Conservation (phyloP, 2,113 vertebrate genomes). For the Plestiodon gilberti region DNA sequence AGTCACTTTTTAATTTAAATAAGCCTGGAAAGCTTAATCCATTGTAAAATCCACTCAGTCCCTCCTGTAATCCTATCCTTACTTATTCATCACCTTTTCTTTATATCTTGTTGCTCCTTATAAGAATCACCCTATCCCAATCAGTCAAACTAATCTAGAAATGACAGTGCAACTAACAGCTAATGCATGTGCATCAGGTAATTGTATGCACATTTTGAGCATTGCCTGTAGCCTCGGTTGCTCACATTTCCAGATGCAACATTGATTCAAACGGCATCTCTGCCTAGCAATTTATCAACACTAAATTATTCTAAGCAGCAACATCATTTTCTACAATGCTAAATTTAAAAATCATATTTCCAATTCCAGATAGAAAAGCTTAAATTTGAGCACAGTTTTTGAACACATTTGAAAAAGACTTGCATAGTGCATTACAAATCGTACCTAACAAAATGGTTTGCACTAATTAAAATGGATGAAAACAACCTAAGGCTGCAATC, state of each 20-base stretch:
- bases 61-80: conserved; percentile 4
- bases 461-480: not conserved
- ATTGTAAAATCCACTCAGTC: not conserved
- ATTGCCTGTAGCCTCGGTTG: not conserved
- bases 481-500: not conserved
- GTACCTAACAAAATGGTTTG: not conserved
- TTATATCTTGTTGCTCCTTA: not conserved
- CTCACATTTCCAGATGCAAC: conserved; percentile 4
- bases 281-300: not conserved
- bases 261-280: conserved; percentile 1
- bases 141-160: conserved; percentile 1
- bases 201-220: not conserved
- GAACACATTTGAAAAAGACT: not conserved
- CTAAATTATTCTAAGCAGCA: not conserved
- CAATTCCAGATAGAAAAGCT: not conserved
- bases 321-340: not conserved
- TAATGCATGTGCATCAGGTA: not conserved
- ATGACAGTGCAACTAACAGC: not conserved
- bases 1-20: not conserved
- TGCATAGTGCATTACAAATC: not conserved
- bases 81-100: not conserved
- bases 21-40: not conserved
- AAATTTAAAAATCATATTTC: not conserved
- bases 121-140: not conserved
- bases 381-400: not conserved